Conservation (phyloP, 2,888 invertebrate genomes). For the Oscheius sp. region DNA sequence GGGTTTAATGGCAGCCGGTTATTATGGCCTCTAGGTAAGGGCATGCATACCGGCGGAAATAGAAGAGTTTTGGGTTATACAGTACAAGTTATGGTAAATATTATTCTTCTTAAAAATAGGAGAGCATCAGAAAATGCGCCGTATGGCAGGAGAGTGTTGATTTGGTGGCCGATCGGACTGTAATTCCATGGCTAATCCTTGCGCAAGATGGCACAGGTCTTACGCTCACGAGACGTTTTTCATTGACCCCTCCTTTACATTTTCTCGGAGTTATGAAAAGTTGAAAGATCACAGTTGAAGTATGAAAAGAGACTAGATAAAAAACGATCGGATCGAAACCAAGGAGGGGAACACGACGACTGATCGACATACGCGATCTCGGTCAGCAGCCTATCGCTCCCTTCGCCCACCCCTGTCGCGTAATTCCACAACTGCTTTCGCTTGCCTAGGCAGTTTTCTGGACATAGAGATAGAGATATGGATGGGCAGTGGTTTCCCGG, state of each 20-base stretch:
- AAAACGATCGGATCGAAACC: conserved; percentile 5
- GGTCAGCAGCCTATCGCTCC: conserved; percentile 12
- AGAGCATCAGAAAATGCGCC: neutral
- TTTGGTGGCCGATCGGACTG: conserved; percentile 24
- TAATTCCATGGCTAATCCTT: conserved; percentile 23
- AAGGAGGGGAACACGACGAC: conserved; percentile 1
- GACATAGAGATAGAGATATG: neutral
- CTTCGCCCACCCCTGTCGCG: neutral
- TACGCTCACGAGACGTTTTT: conserved; percentile 9
- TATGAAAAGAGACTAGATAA: neutral
- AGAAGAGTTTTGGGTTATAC: neutral
- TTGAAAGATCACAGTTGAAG: conserved; percentile 1
- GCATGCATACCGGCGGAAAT: neutral
- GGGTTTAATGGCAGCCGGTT: conserved; percentile 10
- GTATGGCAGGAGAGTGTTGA: conserved; percentile 7
- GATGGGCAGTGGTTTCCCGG: too few relatives aligned
- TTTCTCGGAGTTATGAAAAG: neutral
- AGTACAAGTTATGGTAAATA: neutral
- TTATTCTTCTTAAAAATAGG: neutral
- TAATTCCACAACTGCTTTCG: conserved; percentile 9
- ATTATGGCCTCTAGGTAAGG: neutral
- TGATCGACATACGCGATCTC: conserved; percentile 25
- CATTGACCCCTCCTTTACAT: neutral
- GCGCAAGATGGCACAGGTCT: conserved; percentile 23
- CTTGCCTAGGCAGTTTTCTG: conserved; percentile 20